These are phyloP conservation scores for Dasypolia templi DNA, from an alignment of 2,888 invertebrate species.

Conservation along the genomic window DNA sequence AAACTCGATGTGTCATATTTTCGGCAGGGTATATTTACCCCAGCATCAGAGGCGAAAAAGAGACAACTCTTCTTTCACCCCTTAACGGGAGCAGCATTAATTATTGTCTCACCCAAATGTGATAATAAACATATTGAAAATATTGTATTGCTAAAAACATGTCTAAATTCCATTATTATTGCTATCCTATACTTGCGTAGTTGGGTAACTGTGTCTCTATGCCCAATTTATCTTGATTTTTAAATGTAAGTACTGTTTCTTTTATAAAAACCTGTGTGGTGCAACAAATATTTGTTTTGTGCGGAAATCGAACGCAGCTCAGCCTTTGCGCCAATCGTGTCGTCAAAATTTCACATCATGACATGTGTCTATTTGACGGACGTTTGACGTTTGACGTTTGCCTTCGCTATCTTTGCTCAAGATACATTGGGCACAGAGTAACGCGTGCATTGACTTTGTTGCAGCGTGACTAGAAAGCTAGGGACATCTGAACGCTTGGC, in stretches of 20 bases:
- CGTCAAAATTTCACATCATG: too few relatives aligned
- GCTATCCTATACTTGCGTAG: constrained; percentile 51
- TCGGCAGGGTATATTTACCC: not conserved
- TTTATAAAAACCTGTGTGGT: not conserved
- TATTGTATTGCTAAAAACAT: constrained; percentile 10
- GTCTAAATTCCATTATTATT: constrained; percentile 37
- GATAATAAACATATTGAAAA: not conserved
- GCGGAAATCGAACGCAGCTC: not conserved
- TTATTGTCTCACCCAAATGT: not conserved
- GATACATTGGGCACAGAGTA: constrained; percentile 29
- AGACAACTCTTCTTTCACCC: constrained; percentile 9
- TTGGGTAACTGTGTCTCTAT: constrained; percentile 52
- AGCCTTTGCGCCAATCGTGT: not conserved
- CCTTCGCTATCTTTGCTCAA: not conserved
- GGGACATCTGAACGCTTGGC: constrained; percentile 55
- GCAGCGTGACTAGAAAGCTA: constrained; percentile 64
- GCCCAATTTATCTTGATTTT: constrained; percentile 33
- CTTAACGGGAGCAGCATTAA: not conserved
- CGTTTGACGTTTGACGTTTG: constrained; percentile 5
- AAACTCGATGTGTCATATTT: not conserved
- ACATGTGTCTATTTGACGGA: not conserved
- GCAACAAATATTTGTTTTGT: too few relatives aligned
- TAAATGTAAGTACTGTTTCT: not conserved
- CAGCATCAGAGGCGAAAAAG: constrained; percentile 18
- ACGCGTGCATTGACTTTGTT: constrained; percentile 57